A percentile compares a stretch with the other conserved stretches of the same genome.
These are phyloP conservation scores for Meloidogyne hapla DNA, from an alignment of 1,140 invertebrate genomes.

Conservation along the genomic window DNA sequence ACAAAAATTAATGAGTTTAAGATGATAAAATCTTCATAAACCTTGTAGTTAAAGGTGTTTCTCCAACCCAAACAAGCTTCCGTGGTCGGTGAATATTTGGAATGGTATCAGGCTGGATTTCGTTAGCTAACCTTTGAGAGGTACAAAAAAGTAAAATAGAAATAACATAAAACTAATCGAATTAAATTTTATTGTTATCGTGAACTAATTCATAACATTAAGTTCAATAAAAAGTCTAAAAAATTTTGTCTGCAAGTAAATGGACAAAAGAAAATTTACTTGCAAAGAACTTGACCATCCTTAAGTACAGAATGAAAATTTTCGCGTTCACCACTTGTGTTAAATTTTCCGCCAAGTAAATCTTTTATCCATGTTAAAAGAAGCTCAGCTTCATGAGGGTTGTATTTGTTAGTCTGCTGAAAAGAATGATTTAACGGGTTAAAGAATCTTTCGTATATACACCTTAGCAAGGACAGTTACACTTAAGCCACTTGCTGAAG, in stretches of 20 bases:
- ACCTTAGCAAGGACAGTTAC: not conserved
- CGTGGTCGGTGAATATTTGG: conserved; percentile 16
- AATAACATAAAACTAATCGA: not conserved
- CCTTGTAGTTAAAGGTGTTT: conserved; percentile 26
- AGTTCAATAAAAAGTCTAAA: not conserved
- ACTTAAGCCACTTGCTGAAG: not conserved
- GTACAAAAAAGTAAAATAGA: too few relatives aligned
- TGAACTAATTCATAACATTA: conserved; percentile 1
- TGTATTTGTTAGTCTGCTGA: conserved; percentile 24
- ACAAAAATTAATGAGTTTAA: conserved; percentile 75
- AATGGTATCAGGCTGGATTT: conserved; percentile 16
- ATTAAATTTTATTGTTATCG: too few relatives aligned
- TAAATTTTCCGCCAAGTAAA: conserved; percentile 9
- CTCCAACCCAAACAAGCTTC: conserved; percentile 28
- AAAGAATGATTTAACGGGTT: not conserved
- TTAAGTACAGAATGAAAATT: conserved; percentile 26
- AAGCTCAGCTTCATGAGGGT: conserved; percentile 15
- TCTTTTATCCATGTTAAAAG: conserved; percentile 27
- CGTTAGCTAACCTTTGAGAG: conserved; percentile 10
- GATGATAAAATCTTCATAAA: conserved; percentile 73
- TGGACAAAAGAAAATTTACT: not conserved
- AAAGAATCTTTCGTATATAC: not conserved
- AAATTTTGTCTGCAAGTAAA: not conserved
- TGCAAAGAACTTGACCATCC: conserved; percentile 22
- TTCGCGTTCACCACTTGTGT: conserved; percentile 9